These are phyloP conservation scores for Scelioninae gen. 1 DNA, from an alignment of 2,888 invertebrate species.

Conservation along the genomic window DNA sequence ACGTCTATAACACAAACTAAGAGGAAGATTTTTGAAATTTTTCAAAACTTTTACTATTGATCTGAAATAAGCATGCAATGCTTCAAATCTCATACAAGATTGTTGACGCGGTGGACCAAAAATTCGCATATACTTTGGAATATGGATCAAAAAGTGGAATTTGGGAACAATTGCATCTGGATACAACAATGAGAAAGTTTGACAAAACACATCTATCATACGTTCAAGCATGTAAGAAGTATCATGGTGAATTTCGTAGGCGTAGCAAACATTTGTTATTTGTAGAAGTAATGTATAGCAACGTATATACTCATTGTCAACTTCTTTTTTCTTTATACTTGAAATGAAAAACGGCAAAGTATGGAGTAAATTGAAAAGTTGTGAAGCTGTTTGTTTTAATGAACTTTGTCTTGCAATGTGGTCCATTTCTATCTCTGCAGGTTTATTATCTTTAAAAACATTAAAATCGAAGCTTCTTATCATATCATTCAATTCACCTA, in stretches of 20 bases:
- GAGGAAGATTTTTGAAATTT: too few species aligned
- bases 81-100: constrained; percentile 4
- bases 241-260: constrained; percentile 13
- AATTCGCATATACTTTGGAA: not conserved
- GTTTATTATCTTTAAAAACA: constrained; percentile 37
- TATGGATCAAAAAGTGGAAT: constrained; percentile 12
- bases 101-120: constrained; percentile 18
- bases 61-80: too few species aligned
- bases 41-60: too few species aligned
- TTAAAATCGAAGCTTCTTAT: constrained; percentile 48
- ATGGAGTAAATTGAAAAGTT: constrained; percentile 9
- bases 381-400: constrained; percentile 62
- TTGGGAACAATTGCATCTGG: not conserved
- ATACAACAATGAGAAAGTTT: not conserved
- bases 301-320: not conserved
- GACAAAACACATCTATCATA: constrained; percentile 12
- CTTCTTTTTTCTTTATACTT: not conserved
- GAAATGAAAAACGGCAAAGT: constrained; percentile 21
- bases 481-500: constrained; percentile 47
- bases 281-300: constrained; percentile 1
- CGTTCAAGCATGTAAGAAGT: not conserved
- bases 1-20: too few species aligned
- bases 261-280: constrained; percentile 4
- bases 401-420: constrained; percentile 27
- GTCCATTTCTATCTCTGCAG: constrained; percentile 31